Evolutionary conservation across 2,113 vertebrate genomes (phyloP).

Genomic region (mouse (Mus musculus)): DNA sequence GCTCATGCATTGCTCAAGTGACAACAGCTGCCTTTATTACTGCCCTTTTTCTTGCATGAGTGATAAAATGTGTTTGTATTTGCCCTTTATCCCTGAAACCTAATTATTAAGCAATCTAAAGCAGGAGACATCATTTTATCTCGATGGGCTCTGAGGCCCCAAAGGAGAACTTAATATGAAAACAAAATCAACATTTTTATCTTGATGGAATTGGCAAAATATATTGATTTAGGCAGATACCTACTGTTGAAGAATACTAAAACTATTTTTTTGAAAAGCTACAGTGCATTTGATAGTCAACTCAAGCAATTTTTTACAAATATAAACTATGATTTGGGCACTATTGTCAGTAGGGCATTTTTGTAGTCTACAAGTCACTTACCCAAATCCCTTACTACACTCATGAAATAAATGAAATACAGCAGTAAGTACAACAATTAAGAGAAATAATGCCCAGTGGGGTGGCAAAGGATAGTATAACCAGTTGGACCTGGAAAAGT

Average conservation of each 20-base stretch:
- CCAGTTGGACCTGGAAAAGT: not conserved
- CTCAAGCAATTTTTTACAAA: slow-evolving; percentile 14
- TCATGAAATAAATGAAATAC: slow-evolving; percentile 41
- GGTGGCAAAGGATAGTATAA: not conserved
- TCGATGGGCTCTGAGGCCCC: slow-evolving; percentile 2
- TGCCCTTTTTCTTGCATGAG: not conserved
- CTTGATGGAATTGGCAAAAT: slow-evolving; percentile 39
- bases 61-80: slow-evolving; percentile 59
- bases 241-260: slow-evolving; percentile 18
- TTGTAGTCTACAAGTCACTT: not conserved
- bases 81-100: slow-evolving; percentile 44
- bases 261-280: slow-evolving; percentile 55
- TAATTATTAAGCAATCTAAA: slow-evolving; percentile 58
- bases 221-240: slow-evolving; percentile 46
- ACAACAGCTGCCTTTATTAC: slow-evolving; percentile 44
- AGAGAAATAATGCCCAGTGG: not conserved
- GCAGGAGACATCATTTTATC: slow-evolving; percentile 49
- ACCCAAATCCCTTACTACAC: not conserved
- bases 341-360: slow-evolving; percentile 18
- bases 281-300: slow-evolving; percentile 52
- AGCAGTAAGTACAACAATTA: not conserved
- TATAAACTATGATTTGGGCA: not conserved
- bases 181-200: slow-evolving; percentile 55
- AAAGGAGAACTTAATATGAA: slow-evolving; percentile 22
- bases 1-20: not conserved